Conservation (phyloP, 2,113 vertebrate species). For the Alligator mississippiensis region DNA sequence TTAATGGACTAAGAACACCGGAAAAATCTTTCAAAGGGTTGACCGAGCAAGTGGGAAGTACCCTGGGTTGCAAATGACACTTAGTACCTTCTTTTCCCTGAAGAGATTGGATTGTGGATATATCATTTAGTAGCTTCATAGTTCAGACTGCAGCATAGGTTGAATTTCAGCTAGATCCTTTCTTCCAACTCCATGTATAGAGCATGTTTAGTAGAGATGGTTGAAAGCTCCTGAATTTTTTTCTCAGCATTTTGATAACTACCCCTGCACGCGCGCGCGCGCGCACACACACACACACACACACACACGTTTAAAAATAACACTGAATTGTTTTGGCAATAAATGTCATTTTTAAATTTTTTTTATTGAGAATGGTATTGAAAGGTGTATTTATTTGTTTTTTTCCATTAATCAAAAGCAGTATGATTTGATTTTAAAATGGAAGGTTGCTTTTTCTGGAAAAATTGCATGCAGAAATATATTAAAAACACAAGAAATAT, state of each 20-base stretch:
- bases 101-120: background rate
- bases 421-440: no score
- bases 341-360: no score
- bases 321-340: no score
- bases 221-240: background rate
- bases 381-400: background rate
- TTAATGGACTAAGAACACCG: background rate
- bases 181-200: background rate
- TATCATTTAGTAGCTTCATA: background rate
- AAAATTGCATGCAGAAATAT: no score
- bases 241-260: background rate
- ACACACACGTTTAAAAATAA: no score
- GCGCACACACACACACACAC: no score
- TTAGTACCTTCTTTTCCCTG: background rate
- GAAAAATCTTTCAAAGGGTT: background rate
- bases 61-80: background rate
- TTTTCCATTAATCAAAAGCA: background rate
- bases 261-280: no score
- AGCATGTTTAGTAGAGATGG: background rate
- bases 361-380: background rate
- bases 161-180: background rate
- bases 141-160: background rate
- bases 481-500: no score
- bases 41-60: background rate
- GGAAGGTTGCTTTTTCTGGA: no score